These are phyloP conservation scores for Drosophila buzzatii DNA, from an alignment of 2,888 invertebrate species.

Conservation along the genomic window DNA sequence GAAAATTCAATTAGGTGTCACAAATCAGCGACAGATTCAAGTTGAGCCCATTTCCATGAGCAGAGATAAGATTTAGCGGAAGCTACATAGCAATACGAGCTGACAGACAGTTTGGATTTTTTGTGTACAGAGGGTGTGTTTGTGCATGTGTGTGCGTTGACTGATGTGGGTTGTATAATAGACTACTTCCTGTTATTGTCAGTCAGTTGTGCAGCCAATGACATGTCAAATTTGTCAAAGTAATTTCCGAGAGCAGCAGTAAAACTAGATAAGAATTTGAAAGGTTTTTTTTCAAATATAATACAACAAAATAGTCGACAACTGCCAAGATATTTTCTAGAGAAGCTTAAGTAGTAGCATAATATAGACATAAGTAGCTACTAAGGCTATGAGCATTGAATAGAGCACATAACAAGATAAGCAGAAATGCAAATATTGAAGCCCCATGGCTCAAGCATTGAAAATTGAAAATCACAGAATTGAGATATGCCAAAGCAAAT, in stretches of 20 bases:
- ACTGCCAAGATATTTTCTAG: conserved; percentile 7
- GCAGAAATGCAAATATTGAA: conserved; percentile 42
- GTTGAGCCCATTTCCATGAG: conserved; percentile 16
- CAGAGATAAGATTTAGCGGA: conserved; percentile 35
- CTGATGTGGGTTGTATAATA: conserved; percentile 53
- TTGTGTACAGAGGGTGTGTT: not conserved
- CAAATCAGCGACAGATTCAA: conserved; percentile 37
- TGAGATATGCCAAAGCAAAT: conserved; percentile 33
- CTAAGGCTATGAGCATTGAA: conserved; percentile 1
- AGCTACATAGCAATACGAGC: conserved; percentile 25
- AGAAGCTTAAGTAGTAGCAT: conserved; percentile 3
- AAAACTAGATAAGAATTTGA: conserved; percentile 9
- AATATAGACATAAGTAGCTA: conserved; percentile 11
- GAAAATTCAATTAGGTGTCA: conserved; percentile 57
- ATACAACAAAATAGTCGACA: conserved; percentile 12
- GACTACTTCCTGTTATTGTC: conserved; percentile 63
- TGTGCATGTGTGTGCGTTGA: conserved; percentile 13
- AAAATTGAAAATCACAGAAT: conserved; percentile 60
- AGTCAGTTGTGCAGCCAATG: conserved; percentile 47
- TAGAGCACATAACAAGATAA: conserved; percentile 28
- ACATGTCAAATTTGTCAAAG: conserved; percentile 69
- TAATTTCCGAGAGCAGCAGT: conserved; percentile 25
- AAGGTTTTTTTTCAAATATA: conserved; percentile 33
- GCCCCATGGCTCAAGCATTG: conserved; percentile 34
- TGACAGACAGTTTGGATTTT: conserved; percentile 25